phyloP scores from a whole-genome alignment of 2,888 invertebrate species.

The Melanotus villosus region DNA sequence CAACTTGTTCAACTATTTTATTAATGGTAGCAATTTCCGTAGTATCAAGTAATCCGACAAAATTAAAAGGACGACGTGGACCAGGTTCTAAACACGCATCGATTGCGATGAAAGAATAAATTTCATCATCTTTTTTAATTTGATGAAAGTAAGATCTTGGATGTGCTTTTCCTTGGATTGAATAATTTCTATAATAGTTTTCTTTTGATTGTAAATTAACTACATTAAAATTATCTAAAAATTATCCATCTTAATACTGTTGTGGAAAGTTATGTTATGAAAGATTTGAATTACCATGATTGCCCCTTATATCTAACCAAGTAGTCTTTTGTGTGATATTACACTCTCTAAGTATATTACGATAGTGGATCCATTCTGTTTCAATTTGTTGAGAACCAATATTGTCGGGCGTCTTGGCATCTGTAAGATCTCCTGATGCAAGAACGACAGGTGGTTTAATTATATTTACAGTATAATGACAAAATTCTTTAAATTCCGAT shows the following conservation, averaged over 20 bases:
- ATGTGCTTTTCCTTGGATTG: constrained; percentile 81
- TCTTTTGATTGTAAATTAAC: constrained; percentile 76
- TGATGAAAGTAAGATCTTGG: constrained; percentile 82
- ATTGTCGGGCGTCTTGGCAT: constrained; percentile 85
- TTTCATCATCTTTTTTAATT: constrained; percentile 72
- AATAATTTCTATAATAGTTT: constrained; percentile 85
- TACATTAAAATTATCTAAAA: constrained; percentile 92
- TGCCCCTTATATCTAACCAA: constrained; percentile 93
- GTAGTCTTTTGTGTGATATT: constrained; percentile 78
- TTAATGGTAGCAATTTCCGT: constrained; percentile 74
- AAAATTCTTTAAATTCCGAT: constrained; percentile 85
- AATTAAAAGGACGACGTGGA: constrained; percentile 90
- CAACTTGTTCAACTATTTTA: constrained; percentile 72
- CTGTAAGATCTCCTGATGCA: constrained; percentile 91
- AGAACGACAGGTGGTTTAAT: constrained; percentile 85
- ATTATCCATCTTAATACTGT: too few relatives aligned
- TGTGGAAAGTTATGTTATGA: too few relatives aligned
- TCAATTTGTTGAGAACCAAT: constrained; percentile 86
- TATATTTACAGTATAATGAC: constrained; percentile 78
- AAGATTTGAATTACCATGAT: constrained; percentile 90
- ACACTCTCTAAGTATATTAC: constrained; percentile 77
- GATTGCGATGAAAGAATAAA: constrained; percentile 86
- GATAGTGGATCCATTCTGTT: constrained; percentile 88
- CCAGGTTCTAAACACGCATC: constrained; percentile 93
- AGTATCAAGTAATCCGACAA: constrained; percentile 81